Evolutionary conservation across 2,888 invertebrate species (phyloP), one percentile per base, ranked within the genome.

Genomic region (Hemistola chrysoprasaria): DNA sequence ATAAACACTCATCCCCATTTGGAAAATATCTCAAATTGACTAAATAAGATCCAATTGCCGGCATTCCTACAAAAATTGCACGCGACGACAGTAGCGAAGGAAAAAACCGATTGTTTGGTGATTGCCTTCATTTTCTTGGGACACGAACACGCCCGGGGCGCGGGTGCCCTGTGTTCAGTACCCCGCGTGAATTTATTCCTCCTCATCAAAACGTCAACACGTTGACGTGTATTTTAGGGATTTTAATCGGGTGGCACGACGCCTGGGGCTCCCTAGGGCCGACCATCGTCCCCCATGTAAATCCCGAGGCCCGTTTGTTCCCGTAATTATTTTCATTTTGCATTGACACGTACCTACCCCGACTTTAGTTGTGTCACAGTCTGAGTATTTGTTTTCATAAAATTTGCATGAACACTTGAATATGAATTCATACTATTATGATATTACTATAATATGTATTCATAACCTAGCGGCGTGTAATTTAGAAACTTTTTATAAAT

Each of bases 151-250:
- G 67, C 77, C 73, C 62, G 47, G 56, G 71, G 55, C 53, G 48
- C 67, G 58, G 58, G 57, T 58, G 53, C 40, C 40, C 29, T 34
- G 28, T 30, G 53, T 39, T 34, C 29, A 31, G 28, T 26, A 44
- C 50, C 47, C 45, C 35, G 42, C 45, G 30, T 32, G 72, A 78
- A 83, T 82, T 83, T 82, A 80, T 86, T 82, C 80, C 78, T 76
- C 76, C 82, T 85, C 85, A 81, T 86, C 84, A 84, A 82, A 84
- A 85, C 77, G 87, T 85, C 87, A 87, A 85, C 86, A 83, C 83
- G 80, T 71, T 81, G 85, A 82, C 81, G 81, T 80, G 77, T 81
- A 84, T 85, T 86, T 84, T 81, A 74, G 81, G 79, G 79, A 76
- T 80, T 85, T 84, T 85, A 84, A 84, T 84, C 79, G 81, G 65